phyloP scores from a whole-genome alignment of 2,113 vertebrate genomes.

The Grammomys dolichurus region DNA sequence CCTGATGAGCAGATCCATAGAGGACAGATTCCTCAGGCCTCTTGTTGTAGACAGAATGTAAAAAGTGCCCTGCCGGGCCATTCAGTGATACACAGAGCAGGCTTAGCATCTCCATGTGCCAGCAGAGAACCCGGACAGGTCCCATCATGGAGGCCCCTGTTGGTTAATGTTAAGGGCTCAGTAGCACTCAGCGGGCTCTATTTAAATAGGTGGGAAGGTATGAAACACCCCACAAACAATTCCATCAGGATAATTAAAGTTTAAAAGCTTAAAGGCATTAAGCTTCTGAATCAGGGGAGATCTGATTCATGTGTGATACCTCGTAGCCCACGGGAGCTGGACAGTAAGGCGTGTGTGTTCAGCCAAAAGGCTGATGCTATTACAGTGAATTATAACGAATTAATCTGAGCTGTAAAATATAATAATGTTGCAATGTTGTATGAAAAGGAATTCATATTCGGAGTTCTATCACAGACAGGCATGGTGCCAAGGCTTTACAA shows the following conservation, averaged over 20 bases:
- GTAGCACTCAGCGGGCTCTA: not conserved
- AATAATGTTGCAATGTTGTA: conserved; percentile 47
- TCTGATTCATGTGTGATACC: not conserved
- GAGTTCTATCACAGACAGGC: conserved; percentile 42
- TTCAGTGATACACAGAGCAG: not conserved
- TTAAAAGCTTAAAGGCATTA: conserved; percentile 3
- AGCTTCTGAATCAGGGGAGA: conserved; percentile 1
- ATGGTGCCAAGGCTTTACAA: conserved; percentile 42
- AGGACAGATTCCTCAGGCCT: not conserved
- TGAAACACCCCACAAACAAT: conserved; percentile 11
- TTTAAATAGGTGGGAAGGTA: conserved; percentile 30
- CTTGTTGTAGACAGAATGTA: not conserved
- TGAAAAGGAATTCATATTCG: conserved; percentile 60
- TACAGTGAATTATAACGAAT: conserved; percentile 70
- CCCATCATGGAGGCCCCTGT: rapidly evolving
- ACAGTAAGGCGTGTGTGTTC: not conserved
- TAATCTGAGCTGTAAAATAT: conserved; percentile 65
- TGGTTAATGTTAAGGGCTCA: not conserved
- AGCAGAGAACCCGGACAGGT: not conserved
- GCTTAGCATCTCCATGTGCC: not conserved
- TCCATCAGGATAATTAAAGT: conserved; percentile 61
- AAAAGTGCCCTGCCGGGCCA: rapidly evolving
- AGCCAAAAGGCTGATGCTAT: conserved; percentile 47
- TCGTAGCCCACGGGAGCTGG: conserved; percentile 2
- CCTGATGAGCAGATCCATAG: not conserved